phyloP scores from a whole-genome alignment of 2,888 invertebrate genomes.

The Tridacna gigas region DNA sequence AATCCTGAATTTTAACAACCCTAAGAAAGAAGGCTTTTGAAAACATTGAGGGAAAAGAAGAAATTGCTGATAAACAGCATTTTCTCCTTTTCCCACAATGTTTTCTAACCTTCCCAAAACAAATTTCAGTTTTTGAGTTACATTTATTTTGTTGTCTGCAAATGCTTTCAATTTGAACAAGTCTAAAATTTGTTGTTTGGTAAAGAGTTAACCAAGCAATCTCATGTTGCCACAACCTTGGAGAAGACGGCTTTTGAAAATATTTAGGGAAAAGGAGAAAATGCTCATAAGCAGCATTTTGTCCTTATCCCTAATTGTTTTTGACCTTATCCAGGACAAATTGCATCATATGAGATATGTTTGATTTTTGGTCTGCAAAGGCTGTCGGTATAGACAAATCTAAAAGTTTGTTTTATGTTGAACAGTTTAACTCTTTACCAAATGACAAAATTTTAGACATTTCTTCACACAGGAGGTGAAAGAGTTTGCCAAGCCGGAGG shows the following conservation, averaged over 20 bases:
- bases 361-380: neutral
- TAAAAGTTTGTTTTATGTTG: neutral
- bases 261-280: too few species aligned
- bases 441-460: neutral
- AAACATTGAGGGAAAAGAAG: neutral
- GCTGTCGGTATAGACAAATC: neutral
- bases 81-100: conserved; percentile 11
- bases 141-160: neutral
- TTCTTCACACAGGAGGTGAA: conserved; percentile 88
- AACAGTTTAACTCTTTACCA: neutral
- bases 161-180: neutral
- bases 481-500: conserved; percentile 90
- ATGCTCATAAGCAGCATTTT: too few species aligned
- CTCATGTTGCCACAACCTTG: too few species aligned
- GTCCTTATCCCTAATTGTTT: too few species aligned
- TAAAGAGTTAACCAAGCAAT: neutral
- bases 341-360: too few species aligned
- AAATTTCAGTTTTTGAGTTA: too few species aligned
- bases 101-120: neutral
- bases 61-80: neutral
- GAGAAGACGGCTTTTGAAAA: too few species aligned
- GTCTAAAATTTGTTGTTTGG: neutral
- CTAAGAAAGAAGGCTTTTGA: neutral
- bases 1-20: neutral
- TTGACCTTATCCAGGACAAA: too few species aligned